A percentile compares a stretch with the other conserved stretches of the same genome.
Conservation (phyloP, 1,140 invertebrate species). For the Cotesia glomerata region DNA sequence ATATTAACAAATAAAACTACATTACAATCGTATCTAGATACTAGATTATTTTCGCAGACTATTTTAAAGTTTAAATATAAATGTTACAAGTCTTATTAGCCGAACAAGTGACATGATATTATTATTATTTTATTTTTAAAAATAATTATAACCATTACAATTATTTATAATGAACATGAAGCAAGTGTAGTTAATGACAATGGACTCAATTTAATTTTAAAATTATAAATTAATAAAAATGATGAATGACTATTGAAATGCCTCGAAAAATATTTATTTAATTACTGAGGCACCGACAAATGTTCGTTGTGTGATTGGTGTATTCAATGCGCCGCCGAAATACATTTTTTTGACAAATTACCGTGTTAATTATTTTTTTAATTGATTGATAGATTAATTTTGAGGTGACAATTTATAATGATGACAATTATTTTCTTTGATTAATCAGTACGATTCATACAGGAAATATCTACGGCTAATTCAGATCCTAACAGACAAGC, state of each 20-base stretch:
- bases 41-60: background rate
- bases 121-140: conserved; percentile 2
- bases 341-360: background rate
- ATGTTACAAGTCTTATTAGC: background rate
- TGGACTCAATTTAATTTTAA: background rate
- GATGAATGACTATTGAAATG: background rate
- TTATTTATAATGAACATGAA: background rate
- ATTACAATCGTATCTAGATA: conserved; percentile 18
- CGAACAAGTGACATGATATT: too few relatives aligned
- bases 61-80: background rate
- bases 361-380: background rate
- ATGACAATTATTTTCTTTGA: conserved; percentile 4
- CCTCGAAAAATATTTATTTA: background rate
- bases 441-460: conserved; percentile 1
- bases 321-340: conserved; percentile 5
- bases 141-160: background rate
- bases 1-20: background rate
- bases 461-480: background rate
- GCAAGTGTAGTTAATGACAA: background rate
- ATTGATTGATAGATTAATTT: background rate
- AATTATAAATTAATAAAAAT: too few relatives aligned
- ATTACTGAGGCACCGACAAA: conserved; percentile 41
- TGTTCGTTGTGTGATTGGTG: conserved; percentile 36
- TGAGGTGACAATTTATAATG: background rate
- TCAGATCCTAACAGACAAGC: background rate